Evolutionary conservation across 1,140 invertebrate species (phyloP).

Genomic region (Belonocnema kinseyi): DNA sequence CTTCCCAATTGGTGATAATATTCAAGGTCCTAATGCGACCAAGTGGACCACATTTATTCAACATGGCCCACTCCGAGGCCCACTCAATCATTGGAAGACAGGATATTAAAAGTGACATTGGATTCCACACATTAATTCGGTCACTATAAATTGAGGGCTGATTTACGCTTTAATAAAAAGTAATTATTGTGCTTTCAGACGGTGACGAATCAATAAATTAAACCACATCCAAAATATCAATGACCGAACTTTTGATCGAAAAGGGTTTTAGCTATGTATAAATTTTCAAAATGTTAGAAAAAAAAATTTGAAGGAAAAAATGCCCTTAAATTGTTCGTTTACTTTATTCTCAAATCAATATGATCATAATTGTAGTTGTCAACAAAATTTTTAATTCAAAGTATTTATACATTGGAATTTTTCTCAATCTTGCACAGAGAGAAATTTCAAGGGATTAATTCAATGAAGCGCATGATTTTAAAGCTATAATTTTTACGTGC

Average conservation of each 20-base stretch:
- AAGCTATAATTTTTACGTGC: too few species aligned
- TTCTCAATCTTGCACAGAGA: too few species aligned
- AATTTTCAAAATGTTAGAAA: neutral
- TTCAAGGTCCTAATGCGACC: neutral
- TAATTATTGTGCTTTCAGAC: slow-evolving; percentile 27
- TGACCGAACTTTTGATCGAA: neutral
- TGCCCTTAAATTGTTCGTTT: too few species aligned
- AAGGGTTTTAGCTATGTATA: neutral
- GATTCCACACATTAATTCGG: slow-evolving; percentile 16
- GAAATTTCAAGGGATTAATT: too few species aligned
- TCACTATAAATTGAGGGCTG: slow-evolving; percentile 14
- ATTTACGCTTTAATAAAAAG: slow-evolving; percentile 28
- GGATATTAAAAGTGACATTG: slow-evolving; percentile 16
- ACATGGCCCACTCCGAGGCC: neutral
- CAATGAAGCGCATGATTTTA: too few species aligned
- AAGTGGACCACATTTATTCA: neutral
- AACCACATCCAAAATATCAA: slow-evolving; percentile 1
- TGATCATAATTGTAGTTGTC: too few species aligned
- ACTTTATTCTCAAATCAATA: too few species aligned
- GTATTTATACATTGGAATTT: too few species aligned
- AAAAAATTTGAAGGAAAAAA: too few species aligned
- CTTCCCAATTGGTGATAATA: too few species aligned
- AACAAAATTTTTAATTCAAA: too few species aligned
- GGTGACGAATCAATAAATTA: slow-evolving; percentile 21
- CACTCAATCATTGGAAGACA: slow-evolving; percentile 7